A percentile compares a stretch with the other conserved stretches of the same genome.
Evolutionary conservation across 1,140 invertebrate species (phyloP).

Genomic region (Muscidifurax raptorellus): DNA sequence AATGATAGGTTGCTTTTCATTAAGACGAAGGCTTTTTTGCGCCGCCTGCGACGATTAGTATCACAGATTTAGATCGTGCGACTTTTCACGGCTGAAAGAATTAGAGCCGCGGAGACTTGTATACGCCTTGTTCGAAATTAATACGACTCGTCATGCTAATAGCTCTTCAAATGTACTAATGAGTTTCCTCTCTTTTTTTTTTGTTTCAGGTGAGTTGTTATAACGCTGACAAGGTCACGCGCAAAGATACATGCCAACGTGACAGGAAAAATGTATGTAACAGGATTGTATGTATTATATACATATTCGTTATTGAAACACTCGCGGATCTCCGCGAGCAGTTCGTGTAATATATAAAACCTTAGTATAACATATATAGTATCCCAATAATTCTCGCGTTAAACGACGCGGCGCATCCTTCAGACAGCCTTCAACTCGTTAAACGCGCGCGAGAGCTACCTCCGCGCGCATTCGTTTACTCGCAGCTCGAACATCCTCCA

Average conservation of each 20-base stretch:
- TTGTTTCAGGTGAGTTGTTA: conserved; percentile 48
- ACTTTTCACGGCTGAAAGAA: not conserved
- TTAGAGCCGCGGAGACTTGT: not conserved
- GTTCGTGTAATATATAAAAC: not conserved
- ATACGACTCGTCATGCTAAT: not conserved
- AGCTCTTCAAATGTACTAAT: conserved; percentile 9
- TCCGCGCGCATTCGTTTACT: not conserved
- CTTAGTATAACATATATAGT: not conserved
- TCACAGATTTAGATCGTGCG: not conserved
- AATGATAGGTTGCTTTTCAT: conserved; percentile 5
- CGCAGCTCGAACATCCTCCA: not conserved
- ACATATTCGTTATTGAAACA: no score
- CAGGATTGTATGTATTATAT: not conserved
- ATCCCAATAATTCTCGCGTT: conserved; percentile 12
- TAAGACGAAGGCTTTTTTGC: not conserved
- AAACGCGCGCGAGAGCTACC: not conserved
- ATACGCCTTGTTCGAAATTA: not conserved
- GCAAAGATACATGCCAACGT: not conserved
- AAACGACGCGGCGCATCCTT: conserved; percentile 18
- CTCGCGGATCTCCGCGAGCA: not conserved
- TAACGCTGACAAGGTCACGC: not conserved
- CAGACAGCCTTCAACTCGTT: conserved; percentile 3
- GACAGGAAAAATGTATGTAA: not conserved
- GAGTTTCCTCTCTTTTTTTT: conserved; percentile 15
- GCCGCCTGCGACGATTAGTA: no score